Base-by-base conservation (phyloP, 2,113 vertebrate genomes). In the Gallinago media region DNA sequence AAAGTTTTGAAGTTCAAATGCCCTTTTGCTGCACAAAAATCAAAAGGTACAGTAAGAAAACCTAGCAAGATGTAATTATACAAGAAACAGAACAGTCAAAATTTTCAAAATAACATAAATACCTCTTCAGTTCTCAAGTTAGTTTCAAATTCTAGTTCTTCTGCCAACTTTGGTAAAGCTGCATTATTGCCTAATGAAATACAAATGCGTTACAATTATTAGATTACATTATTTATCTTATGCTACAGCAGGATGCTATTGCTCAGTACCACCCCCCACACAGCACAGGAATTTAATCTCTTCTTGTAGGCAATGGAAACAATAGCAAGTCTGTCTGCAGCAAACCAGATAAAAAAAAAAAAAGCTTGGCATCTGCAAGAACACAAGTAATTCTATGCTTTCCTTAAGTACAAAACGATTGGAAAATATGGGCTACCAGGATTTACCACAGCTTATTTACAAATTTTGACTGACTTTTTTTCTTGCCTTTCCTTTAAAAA, bases 161-260 rank as follows among this genome's bases (percentile, higher is more conserved):
- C 94, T 78, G 75, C n/a, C 94, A 72, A 78, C 77, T 91, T 88
- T 80, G 78, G 72, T 85, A 96, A 62, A 85, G 89, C 73, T 89
- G 95, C 92, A 85, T 97, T 92, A 89, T 72, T 97, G 85, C 97
- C 98, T 98, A 96, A 89, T 81, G 61, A 93, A 97, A 98, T 86
- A 82, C 65, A 98, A 97, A 86, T 32, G 93, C 4, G 31, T 96
- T 70, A 89, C 72, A 80, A 71, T 90, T 32, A 91, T 91, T n/a
- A 86, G 47, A 82, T 77, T 80, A 66, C 22, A 72, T 77, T 72
- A 81, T 56, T 94, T 88, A 77, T 75, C n/a, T 79, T 66, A 68
- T 52, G 47, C 42, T 85, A 46, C 18, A 87, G 56, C 9, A 92
- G 29, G 77, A 92, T 26, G 42, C 13, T 72, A 55, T 55, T 87